A percentile compares a stretch with the other conserved stretches of the same genome.
These are phyloP conservation scores for Iguana delicatissima DNA, from an alignment of 2,797 vertebrate genomes.

Conservation along the genomic window DNA sequence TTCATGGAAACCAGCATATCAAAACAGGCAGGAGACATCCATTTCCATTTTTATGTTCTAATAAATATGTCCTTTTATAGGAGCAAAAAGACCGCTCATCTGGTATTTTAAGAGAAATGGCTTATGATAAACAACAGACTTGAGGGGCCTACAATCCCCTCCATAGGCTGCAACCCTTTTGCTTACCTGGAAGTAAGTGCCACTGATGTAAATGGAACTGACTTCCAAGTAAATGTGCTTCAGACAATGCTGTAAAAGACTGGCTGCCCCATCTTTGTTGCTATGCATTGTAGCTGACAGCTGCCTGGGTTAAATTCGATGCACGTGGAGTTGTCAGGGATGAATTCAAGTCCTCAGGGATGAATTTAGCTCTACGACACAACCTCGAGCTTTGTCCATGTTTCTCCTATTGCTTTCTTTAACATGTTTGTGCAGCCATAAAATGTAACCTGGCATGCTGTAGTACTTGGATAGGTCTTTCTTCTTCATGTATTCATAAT, in stretches of 20 bases:
- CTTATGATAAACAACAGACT: neutral
- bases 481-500: conserved; percentile 26
- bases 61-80: neutral
- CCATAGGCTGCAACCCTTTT: neutral
- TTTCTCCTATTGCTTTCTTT: conserved; percentile 10
- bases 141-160: neutral
- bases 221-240: neutral
- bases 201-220: neutral
- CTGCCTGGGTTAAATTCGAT: neutral
- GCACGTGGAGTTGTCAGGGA: conserved; percentile 10
- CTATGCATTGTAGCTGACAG: neutral
- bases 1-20: neutral
- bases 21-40: neutral
- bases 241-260: neutral
- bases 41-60: too few relatives aligned
- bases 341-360: conserved; percentile 31
- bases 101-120: neutral
- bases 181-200: neutral
- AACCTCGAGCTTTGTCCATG: conserved; percentile 29
- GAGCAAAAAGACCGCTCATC: neutral
- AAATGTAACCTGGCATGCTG: conserved; percentile 43
- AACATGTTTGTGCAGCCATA: conserved; percentile 31
- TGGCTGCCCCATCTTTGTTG: neutral
- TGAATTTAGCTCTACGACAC: conserved; percentile 17
- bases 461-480: conserved; percentile 37